A percentile compares a stretch with the other conserved stretches of the same genome.
These are phyloP conservation scores for Oreortyx pictus DNA, from an alignment of 2,797 vertebrate genomes.

Conservation along the genomic window DNA sequence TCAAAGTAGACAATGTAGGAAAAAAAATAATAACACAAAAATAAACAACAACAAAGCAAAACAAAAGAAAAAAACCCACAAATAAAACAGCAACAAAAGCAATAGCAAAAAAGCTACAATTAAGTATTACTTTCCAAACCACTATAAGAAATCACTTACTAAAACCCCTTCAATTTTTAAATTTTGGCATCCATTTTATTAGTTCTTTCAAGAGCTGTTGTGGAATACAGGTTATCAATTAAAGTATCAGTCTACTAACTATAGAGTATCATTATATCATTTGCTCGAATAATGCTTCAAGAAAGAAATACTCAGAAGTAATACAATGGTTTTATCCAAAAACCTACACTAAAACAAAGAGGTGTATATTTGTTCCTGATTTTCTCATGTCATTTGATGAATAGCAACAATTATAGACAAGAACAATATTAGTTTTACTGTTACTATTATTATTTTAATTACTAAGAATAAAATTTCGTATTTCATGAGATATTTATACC, in stretches of 20 bases:
- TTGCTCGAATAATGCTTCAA: conserved; percentile 71
- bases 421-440: conserved; percentile 83
- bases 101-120: not conserved
- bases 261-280: conserved; percentile 43
- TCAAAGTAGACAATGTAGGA: not conserved
- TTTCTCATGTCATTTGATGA: conserved; percentile 73
- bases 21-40: not conserved
- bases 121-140: not conserved
- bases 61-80: no score
- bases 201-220: not conserved
- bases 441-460: conserved; percentile 80
- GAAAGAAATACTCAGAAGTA: conserved; percentile 56
- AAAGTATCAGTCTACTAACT: not conserved
- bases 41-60: no score
- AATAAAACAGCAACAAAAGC: no score
- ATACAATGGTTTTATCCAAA: conserved; percentile 41
- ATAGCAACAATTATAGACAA: conserved; percentile 80
- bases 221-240: not conserved
- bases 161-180: not conserved
- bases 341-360: conserved; percentile 44
- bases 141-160: not conserved
- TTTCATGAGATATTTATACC: conserved; percentile 77
- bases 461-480: conserved; percentile 78
- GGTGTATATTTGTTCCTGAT: conserved; percentile 60
- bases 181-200: not conserved